Percentiles rank a stretch among this genome's conserved stretches.
phyloP scores from a whole-genome alignment of 1,140 invertebrate species.

The Atta cephalotes region DNA sequence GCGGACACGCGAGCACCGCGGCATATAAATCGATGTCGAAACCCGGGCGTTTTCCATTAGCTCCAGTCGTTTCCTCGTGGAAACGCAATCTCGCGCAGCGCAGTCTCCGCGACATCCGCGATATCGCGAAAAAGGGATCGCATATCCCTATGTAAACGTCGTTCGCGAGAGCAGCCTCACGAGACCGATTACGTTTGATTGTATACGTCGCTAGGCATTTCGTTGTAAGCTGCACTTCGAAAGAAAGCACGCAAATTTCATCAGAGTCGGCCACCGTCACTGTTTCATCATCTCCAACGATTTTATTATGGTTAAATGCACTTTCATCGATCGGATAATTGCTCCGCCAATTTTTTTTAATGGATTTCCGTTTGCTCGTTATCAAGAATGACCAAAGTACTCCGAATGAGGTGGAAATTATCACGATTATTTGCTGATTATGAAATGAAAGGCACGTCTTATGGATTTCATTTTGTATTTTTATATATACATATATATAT shows the following conservation, averaged over 20 bases:
- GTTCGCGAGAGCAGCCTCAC: background rate
- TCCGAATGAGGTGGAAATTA: constrained; percentile 35
- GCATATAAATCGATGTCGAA: constrained; percentile 62
- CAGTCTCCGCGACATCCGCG: constrained; percentile 1
- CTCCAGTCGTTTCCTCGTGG: constrained; percentile 1
- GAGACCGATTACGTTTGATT: background rate
- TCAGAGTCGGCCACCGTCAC: background rate
- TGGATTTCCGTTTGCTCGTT: constrained; percentile 47
- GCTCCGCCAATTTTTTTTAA: constrained; percentile 60
- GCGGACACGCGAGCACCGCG: constrained; percentile 38
- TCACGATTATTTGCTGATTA: constrained; percentile 39
- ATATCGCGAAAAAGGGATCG: background rate
- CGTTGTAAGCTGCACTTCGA: background rate
- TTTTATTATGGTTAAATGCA: constrained; percentile 35
- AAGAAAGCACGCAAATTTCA: constrained; percentile 1
- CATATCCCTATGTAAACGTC: background rate
- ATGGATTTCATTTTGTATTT: background rate
- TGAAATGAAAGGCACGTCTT: constrained; percentile 20
- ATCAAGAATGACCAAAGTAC: background rate
- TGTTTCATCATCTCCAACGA: constrained; percentile 20
- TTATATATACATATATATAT: background rate
- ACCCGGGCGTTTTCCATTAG: constrained; percentile 48
- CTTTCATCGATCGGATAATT: constrained; percentile 56
- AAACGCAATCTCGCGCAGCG: background rate
- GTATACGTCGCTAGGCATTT: background rate